Base-by-base conservation (phyloP, 2,797 vertebrate genomes). In the Vespertilio murinus region DNA sequence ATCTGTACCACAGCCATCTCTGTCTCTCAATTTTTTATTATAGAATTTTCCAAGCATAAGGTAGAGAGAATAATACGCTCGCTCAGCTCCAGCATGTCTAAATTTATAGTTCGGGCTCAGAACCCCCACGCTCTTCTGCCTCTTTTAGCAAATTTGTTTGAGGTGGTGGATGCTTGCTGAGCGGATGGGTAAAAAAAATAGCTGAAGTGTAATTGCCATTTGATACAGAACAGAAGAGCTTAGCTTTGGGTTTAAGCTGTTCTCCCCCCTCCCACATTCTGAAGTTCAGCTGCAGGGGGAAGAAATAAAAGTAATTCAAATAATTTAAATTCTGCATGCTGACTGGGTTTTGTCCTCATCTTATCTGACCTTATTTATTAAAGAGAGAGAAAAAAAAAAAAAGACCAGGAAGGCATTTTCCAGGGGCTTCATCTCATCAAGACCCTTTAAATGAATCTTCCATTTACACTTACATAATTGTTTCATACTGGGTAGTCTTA, bases 341-440 rank as follows among this genome's bases (percentile, higher is more conserved):
- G 93, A 64, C 88, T 96, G 95, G 42, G 56, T 91, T 95, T 86
- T 87, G 74, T 70, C 70, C 82, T 94, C 94, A 35, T 96, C 93
- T 95, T 93, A 96, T 94, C 83, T 94, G 93, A 97, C 93, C 89
- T 91, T 93, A 96, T 77, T 95, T 95, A 94, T 93, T 40, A 95
- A 18, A 64, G 38, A 86, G n/a, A 17, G 3, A 13, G 77, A 25
- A 47, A 61, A n/a, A 22, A 49, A 28, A 22, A 49, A 77, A 35
- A 40, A 61, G 74, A 35, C 17, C n/a, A 42, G 40, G 30, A 88
- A 74, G 40, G 28, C 30, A 0, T 94, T 75, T 95, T 83, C 75
- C 13, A 42, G 45, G 82, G 80, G 90, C 88, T 84, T 90, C 28
- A 35, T 85, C 5, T 88, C 30, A 30, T 79, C 3, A 2, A 13